Evolutionary conservation across 1,140 invertebrate species (phyloP), one percentile per base, ranked within the genome.

Genomic region (Euglossa dilemma): DNA sequence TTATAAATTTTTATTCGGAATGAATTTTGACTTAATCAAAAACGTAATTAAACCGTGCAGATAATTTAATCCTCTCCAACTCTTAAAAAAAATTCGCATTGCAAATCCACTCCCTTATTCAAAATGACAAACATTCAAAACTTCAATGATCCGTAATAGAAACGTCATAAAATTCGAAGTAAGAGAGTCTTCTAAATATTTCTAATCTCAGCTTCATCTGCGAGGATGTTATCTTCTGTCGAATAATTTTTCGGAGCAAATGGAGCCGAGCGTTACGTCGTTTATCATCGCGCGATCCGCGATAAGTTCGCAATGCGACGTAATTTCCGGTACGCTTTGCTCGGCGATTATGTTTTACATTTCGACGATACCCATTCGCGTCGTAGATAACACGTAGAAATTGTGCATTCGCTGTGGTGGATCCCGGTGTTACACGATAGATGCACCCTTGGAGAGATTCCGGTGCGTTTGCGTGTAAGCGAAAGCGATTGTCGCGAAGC

Each of bases 301-400:
- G 75, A 64, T 64, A 67, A 78, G 75, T 69, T 78, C 47, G 43
- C 28, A 78, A 77, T 14, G 61, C 50, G 28, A 18, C 28, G 36
- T 77, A 56, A 77, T 78, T 69, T 57, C 75, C 64, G 52, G 56
- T n/a, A 25, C 14, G 52, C 54, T 54, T 78, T 47, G 28, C 23
- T 78, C 52, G 50, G 28, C 52, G 64, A 69, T 47, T 57, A 25
- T 52, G 75, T 64, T 78, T 67, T 57, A 69, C 75, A 45, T 78
- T 78, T 57, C 36, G 75, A 52, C 52, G 64, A 56, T 36, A 63
- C 47, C 16, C 36, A 50, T 11, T 36, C 14, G 9, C 25, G 20
- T 77, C 63, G 66, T 23, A 77, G 75, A 77, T 77, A 77, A 50
- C 50, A 50, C 25, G 36, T 28, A 66, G 74, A 67, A 54, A 77